Conservation (phyloP, 2,113 vertebrate genomes). For the Oceanites oceanicus region DNA sequence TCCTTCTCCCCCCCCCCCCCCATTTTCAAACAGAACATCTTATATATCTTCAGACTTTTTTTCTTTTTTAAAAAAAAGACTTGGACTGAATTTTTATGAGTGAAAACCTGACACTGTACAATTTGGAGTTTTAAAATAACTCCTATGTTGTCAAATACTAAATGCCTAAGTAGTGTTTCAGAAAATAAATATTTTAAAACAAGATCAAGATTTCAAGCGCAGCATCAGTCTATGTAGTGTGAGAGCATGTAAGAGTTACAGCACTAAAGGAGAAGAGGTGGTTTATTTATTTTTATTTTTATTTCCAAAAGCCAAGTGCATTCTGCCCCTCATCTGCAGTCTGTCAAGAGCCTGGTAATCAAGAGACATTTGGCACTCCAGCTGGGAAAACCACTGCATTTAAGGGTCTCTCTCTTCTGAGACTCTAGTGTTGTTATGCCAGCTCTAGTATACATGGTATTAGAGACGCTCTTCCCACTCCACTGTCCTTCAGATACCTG, state of each 20-base stretch:
- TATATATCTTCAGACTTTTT: not conserved
- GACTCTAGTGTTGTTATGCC: not conserved
- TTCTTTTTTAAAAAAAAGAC: not conserved
- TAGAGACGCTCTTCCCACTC: not conserved
- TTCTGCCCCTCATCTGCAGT: not conserved
- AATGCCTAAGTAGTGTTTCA: not conserved
- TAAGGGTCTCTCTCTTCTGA: constrained; percentile 11
- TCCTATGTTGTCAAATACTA: constrained; percentile 44
- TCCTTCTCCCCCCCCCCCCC: constrained; percentile 20
- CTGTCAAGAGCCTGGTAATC: constrained; percentile 31
- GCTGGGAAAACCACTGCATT: constrained; percentile 26
- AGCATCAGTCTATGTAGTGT: not conserved
- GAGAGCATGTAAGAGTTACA: not conserved
- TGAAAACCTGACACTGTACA: constrained; percentile 33
- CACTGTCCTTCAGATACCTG: not conserved
- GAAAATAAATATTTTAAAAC: constrained; percentile 54
- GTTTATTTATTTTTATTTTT: not conserved
- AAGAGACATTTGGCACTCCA: constrained; percentile 36
- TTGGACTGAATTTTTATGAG: constrained; percentile 45
- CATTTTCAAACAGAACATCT: constrained; percentile 36
- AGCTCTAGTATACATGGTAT: fast-evolving
- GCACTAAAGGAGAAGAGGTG: not conserved
- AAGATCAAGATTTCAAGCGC: not conserved
- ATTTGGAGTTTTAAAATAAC: constrained; percentile 29
- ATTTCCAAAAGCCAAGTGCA: not conserved